Evolutionary conservation across 2,888 invertebrate species (phyloP).

Genomic region (Mechanitis messenoides): DNA sequence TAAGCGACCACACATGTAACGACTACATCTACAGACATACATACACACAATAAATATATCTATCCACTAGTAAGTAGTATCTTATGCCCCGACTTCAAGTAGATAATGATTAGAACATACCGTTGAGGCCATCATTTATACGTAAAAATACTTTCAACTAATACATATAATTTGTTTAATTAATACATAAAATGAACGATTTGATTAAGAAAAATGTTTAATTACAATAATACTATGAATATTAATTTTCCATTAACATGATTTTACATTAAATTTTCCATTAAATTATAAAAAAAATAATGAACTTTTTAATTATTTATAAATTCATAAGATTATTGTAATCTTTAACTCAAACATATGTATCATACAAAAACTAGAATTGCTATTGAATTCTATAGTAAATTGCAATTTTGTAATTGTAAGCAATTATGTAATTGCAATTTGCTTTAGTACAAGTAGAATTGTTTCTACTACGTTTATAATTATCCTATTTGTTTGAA

Average conservation of each 20-base stretch:
- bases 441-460: no score
- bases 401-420: no score
- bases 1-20: conserved; percentile 17
- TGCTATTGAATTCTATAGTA: conserved; percentile 7
- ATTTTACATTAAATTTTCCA: no score
- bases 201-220: neutral
- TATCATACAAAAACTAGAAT: conserved; percentile 5
- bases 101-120: neutral
- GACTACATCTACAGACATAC: conserved; percentile 23
- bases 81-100: neutral
- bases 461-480: conserved; percentile 1
- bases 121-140: no score
- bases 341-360: neutral
- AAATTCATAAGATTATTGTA: neutral
- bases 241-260: neutral
- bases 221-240: conserved; percentile 5
- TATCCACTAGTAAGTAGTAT: no score
- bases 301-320: no score
- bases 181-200: neutral
- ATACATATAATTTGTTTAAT: neutral
- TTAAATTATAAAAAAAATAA: neutral
- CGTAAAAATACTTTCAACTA: conserved; percentile 4
- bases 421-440: no score
- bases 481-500: conserved; percentile 35
- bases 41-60: conserved; percentile 16